Base-by-base conservation (phyloP, 2,113 vertebrate genomes). In the Zosterops lateralis region DNA sequence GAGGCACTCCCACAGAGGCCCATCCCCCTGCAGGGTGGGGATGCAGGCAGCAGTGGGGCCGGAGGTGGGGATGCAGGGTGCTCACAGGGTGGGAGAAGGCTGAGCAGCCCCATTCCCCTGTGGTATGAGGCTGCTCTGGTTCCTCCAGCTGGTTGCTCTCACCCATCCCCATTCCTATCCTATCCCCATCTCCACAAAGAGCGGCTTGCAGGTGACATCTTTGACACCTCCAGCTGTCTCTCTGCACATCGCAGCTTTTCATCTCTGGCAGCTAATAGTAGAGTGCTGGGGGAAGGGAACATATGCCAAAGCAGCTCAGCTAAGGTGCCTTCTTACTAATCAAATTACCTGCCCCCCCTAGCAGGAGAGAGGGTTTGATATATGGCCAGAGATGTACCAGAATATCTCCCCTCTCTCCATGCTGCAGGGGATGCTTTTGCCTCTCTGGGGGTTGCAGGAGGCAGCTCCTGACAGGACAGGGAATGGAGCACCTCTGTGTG, bases 131-230 rank as follows among this genome's bases (percentile, higher is more conserved):
- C 36, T 26, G 56, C 61, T 66, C 60, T 66, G 36, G 21, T 28
- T 40, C 51, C 54, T 62, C 60, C 74, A 44, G 77, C 11, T 87
- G 88, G n/a, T 42, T 74, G 50, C 9, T 57, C 47, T 84, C 56
- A 66, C 70, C 34, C 62, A 22, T 53, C 12, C 31, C 29, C 36
- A 51, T 29, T 36, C 44, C 36, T 74, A 58, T 44, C 58, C 47
- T 11, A 13, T 34, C 31, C 48, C 50, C n/a, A 53, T 62, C 64
- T 26, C 60, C 21, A 38, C 78, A 70, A 74, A 77, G 61, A 87
- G 82, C 89, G 87, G 72, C 68, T 86, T 68, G 84, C 72, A 80
- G 87, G 87, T 91, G 92, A 89, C 90, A 96, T 66, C 64, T 76
- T 15, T 91, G 90, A 92, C 92, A 91, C 68, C 50, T 91, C 80